Conservation (phyloP, 2,888 invertebrate genomes). For the Coleophora deauratella region DNA sequence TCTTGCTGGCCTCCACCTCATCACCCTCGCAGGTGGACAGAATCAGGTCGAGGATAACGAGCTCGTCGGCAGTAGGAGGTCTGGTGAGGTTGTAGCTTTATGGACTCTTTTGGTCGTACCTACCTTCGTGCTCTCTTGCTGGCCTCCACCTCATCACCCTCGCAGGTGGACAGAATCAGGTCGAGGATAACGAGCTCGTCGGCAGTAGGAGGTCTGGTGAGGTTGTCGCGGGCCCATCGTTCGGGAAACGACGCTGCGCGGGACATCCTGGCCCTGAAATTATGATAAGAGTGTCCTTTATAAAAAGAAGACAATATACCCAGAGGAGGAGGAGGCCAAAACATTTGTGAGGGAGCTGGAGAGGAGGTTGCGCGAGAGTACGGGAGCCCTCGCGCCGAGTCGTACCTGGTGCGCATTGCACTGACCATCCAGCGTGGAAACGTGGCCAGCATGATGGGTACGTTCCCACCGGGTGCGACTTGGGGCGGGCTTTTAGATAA, state of each 20-base stretch:
- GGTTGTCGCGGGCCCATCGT: constrained; percentile 68
- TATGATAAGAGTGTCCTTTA: not conserved
- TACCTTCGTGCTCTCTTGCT: constrained; percentile 45
- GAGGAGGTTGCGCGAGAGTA: too few relatives aligned
- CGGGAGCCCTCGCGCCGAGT: too few relatives aligned
- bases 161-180: constrained; percentile 46
- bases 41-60: constrained; percentile 45
- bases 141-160: constrained; percentile 50
- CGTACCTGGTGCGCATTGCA: too few relatives aligned
- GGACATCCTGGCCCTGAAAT: constrained; percentile 51
- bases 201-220: constrained; percentile 37
- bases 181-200: constrained; percentile 48
- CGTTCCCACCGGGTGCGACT: too few relatives aligned
- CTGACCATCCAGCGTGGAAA: too few relatives aligned
- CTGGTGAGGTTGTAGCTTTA: constrained; percentile 39
- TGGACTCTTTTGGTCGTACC: too few relatives aligned
- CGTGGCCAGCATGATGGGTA: too few relatives aligned
- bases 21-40: constrained; percentile 47
- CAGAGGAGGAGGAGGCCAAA: too few relatives aligned
- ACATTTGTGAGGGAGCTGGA: too few relatives aligned
- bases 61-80: constrained; percentile 40
- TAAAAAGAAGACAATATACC: too few relatives aligned
- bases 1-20: constrained; percentile 47
- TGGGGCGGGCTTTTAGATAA: too few relatives aligned
- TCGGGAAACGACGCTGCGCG: constrained; percentile 67